Percentiles rank a stretch among this genome's conserved stretches.
These are phyloP conservation scores for Agriotes lineatus DNA, from an alignment of 2,888 invertebrate genomes.

Conservation along the genomic window DNA sequence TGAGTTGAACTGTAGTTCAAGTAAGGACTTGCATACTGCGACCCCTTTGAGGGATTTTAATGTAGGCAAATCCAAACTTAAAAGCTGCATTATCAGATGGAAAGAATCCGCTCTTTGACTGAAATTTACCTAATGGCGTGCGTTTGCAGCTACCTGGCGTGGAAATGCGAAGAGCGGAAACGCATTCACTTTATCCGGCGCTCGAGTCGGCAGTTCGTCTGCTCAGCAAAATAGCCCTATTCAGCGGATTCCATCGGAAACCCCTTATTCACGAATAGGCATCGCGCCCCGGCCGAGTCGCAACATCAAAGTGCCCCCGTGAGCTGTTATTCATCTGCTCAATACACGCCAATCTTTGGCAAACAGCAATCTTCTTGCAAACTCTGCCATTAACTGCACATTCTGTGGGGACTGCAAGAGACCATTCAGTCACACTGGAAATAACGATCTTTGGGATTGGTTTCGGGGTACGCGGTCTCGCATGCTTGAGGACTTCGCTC, in stretches of 20 bases:
- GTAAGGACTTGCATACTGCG: no score
- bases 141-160: constrained; percentile 14
- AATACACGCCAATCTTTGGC: constrained; percentile 43
- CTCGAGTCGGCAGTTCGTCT: constrained; percentile 38
- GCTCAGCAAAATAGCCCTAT: constrained; percentile 39
- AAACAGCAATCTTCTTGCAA: constrained; percentile 45
- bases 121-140: constrained; percentile 29
- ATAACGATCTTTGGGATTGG: constrained; percentile 1
- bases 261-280: constrained; percentile 37
- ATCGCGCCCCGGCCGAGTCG: constrained; percentile 28
- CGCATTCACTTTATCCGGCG: constrained; percentile 33
- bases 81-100: constrained; percentile 13
- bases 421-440: constrained; percentile 21
- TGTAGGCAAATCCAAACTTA: constrained; percentile 16
- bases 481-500: no score
- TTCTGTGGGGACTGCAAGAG: constrained; percentile 26
- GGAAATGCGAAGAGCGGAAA: constrained; percentile 29
- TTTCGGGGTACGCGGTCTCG: neutral
- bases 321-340: constrained; percentile 40
- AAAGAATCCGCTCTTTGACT: constrained; percentile 21
- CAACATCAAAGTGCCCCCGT: constrained; percentile 42
- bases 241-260: constrained; percentile 42
- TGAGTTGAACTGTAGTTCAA: no score
- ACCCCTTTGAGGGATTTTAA: no score
- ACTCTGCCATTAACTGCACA: constrained; percentile 41